These are phyloP conservation scores for Crocallis elinguaria DNA, from an alignment of 2,888 invertebrate species.

Conservation along the genomic window DNA sequence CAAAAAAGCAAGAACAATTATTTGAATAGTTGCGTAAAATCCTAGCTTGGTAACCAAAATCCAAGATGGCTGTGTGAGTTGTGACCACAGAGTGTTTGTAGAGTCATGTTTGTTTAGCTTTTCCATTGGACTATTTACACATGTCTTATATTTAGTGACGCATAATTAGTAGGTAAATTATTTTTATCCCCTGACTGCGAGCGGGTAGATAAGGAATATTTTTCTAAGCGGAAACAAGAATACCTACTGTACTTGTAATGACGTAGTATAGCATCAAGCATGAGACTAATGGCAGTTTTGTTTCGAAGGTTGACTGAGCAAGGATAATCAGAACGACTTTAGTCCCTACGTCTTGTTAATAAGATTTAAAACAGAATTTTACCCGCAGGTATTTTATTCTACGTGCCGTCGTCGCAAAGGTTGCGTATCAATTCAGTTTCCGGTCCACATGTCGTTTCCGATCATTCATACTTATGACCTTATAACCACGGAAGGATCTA, in stretches of 20 bases:
- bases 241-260: no score
- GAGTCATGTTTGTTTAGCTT: slow-evolving; percentile 11
- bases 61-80: slow-evolving; percentile 2
- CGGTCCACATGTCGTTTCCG: slow-evolving; percentile 23
- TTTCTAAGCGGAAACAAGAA: no score
- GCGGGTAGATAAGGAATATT: no score
- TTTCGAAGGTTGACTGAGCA: background rate
- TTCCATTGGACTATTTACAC: background rate
- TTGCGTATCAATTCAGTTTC: slow-evolving; percentile 14
- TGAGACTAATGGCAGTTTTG: no score
- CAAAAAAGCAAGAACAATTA: slow-evolving; percentile 2
- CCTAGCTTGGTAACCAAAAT: slow-evolving; percentile 1
- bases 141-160: no score
- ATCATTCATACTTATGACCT: slow-evolving; percentile 18
- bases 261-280: no score
- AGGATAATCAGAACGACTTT: background rate
- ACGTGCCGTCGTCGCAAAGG: slow-evolving; percentile 12
- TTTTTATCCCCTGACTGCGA: no score
- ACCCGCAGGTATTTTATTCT: background rate
- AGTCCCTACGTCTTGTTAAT: background rate
- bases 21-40: slow-evolving; percentile 25
- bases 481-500: slow-evolving; percentile 26
- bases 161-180: no score
- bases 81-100: slow-evolving; percentile 18
- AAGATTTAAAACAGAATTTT: no score